phyloP scores from a whole-genome alignment of 2,113 vertebrate genomes.

The Neoarius graeffei region DNA sequence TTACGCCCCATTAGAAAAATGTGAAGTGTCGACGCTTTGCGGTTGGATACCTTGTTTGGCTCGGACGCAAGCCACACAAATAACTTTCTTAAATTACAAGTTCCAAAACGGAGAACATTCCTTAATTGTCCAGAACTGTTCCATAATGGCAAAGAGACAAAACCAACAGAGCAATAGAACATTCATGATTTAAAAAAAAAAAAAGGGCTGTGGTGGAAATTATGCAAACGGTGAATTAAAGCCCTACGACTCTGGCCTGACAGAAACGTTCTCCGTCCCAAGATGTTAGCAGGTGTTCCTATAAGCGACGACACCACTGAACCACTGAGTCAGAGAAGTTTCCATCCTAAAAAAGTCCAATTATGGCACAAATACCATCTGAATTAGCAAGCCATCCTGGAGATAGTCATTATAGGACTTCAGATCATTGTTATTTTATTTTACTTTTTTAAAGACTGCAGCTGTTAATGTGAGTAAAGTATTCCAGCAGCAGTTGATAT shows the following conservation, averaged over 20 bases:
- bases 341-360: neutral
- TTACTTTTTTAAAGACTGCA: neutral
- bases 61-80: conserved; percentile 28
- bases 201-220: conserved; percentile 47
- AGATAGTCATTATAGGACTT: neutral
- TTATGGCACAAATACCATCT: neutral
- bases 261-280: conserved; percentile 29
- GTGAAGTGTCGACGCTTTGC: conserved; percentile 11
- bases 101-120: conserved; percentile 67
- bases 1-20: conserved; percentile 31
- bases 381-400: neutral
- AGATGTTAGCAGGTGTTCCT: conserved; percentile 55
- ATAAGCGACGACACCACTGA: neutral
- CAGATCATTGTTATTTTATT: neutral
- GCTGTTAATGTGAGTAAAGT: neutral
- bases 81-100: conserved; percentile 42
- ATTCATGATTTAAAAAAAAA: conserved; percentile 56
- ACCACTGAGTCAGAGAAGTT: conserved; percentile 23
- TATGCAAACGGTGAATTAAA: conserved; percentile 49
- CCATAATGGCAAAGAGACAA: conserved; percentile 63
- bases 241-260: conserved; percentile 34
- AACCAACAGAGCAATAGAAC: conserved; percentile 62
- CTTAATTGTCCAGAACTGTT: conserved; percentile 74
- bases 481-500: neutral
- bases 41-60: conserved; percentile 31